Evolutionary conservation across 1,140 invertebrate species (phyloP).

Genomic region (Cydia strobilella): DNA sequence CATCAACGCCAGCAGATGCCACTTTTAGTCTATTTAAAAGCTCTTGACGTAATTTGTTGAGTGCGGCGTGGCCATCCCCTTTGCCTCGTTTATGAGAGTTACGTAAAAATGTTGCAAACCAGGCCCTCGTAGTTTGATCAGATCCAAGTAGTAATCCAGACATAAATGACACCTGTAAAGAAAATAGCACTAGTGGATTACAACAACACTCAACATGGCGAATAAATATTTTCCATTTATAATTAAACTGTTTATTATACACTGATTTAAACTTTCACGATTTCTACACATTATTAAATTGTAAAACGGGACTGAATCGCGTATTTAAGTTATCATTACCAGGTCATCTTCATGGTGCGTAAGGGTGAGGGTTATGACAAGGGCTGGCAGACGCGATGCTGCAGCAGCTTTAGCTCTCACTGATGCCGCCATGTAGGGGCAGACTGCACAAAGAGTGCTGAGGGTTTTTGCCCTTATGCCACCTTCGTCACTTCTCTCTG

Average conservation of each 20-base stretch:
- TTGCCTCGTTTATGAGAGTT: constrained; percentile 93
- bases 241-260: neutral
- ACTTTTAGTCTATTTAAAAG: constrained; percentile 84
- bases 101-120: constrained; percentile 95
- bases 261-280: no score
- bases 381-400: constrained; percentile 92
- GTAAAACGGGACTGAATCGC: no score
- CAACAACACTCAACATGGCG: no score
- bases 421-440: constrained; percentile 90
- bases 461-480: constrained; percentile 82
- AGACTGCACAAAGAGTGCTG: constrained; percentile 92
- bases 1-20: constrained; percentile 69
- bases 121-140: constrained; percentile 92
- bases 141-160: constrained; percentile 94
- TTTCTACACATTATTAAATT: no score
- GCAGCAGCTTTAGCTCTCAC: constrained; percentile 93
- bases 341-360: constrained; percentile 73
- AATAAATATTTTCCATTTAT: no score
- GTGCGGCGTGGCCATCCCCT: constrained; percentile 85
- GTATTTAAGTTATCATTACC: constrained; percentile 56
- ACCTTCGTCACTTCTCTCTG: constrained; percentile 94
- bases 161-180: constrained; percentile 88
- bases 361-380: constrained; percentile 89
- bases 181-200: constrained; percentile 12
- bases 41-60: constrained; percentile 90